phyloP scores from a whole-genome alignment of 2,113 vertebrate genomes.

The Mobula hypostoma region DNA sequence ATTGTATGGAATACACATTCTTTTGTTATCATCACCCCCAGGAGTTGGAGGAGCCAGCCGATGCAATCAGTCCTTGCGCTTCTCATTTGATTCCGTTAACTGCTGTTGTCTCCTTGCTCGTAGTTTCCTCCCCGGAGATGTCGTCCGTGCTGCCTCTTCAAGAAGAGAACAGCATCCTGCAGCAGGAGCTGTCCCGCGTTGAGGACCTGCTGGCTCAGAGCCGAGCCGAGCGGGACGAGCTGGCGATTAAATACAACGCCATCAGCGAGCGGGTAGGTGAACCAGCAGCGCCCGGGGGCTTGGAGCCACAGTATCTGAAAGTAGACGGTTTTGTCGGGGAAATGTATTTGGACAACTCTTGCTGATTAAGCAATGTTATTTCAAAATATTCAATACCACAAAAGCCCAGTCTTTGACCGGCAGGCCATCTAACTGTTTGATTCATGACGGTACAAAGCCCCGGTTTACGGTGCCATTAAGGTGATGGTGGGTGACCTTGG shows the following conservation, averaged over 20 bases:
- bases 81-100: neutral
- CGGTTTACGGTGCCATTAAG: neutral
- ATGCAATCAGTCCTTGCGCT: neutral
- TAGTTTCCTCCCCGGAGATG: conserved; percentile 61
- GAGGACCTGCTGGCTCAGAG: conserved; percentile 89
- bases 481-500: neutral
- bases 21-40: neutral
- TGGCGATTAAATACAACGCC: conserved; percentile 87
- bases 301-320: neutral
- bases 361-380: neutral
- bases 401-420: neutral
- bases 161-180: conserved; percentile 84
- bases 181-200: conserved; percentile 77
- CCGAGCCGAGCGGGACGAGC: conserved; percentile 81
- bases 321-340: neutral
- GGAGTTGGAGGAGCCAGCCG: neutral
- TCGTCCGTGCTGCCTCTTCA: conserved; percentile 77
- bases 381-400: neutral
- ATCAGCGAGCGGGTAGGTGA: conserved; percentile 79
- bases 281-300: too few relatives aligned
- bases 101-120: neutral
- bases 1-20: neutral
- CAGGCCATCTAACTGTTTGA: neutral
- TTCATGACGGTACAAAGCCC: neutral
- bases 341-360: neutral